A percentile compares a stretch with the other conserved stretches of the same genome.
These are phyloP conservation scores for Isoperla grammatica DNA, from an alignment of 2,888 invertebrate genomes.

Conservation along the genomic window DNA sequence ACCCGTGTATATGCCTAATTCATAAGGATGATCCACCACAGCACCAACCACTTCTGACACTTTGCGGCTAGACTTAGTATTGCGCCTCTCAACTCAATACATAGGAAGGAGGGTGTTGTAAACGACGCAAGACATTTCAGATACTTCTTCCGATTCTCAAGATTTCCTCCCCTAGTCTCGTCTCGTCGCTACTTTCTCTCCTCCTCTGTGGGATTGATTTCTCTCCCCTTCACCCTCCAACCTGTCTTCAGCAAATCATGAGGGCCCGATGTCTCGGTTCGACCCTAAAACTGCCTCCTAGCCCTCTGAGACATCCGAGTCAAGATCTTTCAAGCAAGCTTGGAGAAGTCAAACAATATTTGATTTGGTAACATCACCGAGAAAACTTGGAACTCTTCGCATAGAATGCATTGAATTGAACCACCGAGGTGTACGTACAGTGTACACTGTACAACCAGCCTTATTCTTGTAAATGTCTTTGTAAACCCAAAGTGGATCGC, in stretches of 20 bases:
- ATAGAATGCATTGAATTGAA: no score
- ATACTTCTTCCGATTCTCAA: conserved; percentile 14
- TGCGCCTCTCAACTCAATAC: no score
- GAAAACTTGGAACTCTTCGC: not conserved
- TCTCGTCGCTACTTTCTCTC: conserved; percentile 6
- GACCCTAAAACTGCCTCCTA: not conserved
- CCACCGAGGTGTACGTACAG: no score
- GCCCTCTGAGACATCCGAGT: not conserved
- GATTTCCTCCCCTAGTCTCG: conserved; percentile 4
- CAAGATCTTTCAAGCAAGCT: not conserved
- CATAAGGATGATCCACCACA: no score
- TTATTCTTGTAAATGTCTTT: no score
- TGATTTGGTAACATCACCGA: conserved; percentile 8
- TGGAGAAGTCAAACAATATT: conserved; percentile 16
- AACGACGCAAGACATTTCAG: conserved; percentile 1
- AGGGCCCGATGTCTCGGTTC: no score
- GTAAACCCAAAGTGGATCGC: no score
- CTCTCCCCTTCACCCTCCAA: conserved; percentile 13
- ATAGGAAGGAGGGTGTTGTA: not conserved
- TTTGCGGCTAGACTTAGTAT: no score
- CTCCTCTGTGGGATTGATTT: conserved; percentile 18
- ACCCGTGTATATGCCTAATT: no score
- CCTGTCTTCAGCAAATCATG: conserved; percentile 12
- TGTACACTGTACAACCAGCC: no score
- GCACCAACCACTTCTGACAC: no score